Evolutionary conservation across 35 echinoderm and acorn worm genomes (phyloP).

Genomic region (Acanthaster planci): DNA sequence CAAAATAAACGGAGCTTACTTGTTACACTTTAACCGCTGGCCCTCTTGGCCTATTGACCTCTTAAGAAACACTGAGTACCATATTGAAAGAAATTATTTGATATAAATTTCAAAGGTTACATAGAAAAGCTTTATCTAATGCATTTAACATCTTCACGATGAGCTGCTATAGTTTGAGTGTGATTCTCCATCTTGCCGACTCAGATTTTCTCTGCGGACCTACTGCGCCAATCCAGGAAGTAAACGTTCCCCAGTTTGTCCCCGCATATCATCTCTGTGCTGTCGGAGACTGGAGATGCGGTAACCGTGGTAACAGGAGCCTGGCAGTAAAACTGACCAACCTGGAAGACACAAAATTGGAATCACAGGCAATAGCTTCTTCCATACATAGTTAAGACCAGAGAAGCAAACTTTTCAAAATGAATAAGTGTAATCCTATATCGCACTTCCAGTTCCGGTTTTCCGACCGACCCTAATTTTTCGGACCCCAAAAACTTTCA

Average conservation of each 20-base stretch:
- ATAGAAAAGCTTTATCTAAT: too few species aligned
- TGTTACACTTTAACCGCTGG: too few species aligned
- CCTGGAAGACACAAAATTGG: conserved; percentile 57
- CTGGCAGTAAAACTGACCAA: conserved; percentile 95
- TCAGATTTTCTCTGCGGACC: too few species aligned
- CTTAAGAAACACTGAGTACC: too few species aligned
- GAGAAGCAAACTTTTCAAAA: background rate
- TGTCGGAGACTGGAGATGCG: background rate
- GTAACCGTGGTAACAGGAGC: conserved; percentile 69
- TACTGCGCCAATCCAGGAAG: conserved; percentile 59
- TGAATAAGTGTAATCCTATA: background rate
- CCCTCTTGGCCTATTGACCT: too few species aligned
- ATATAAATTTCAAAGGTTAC: too few species aligned
- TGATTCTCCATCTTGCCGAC: too few species aligned
- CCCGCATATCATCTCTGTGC: conserved; percentile 63
- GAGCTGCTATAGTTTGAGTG: too few species aligned
- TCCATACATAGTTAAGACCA: background rate
- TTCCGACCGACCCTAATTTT: background rate
- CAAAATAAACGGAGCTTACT: too few species aligned
- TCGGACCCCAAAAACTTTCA: too few species aligned
- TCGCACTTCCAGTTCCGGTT: background rate
- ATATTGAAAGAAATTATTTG: too few species aligned
- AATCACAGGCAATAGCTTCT: background rate
- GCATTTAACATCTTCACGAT: too few species aligned
- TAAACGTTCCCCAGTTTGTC: conserved; percentile 94